Base-by-base conservation (phyloP, 2,113 vertebrate species). In the Cyanoramphus novaezelandiae region DNA sequence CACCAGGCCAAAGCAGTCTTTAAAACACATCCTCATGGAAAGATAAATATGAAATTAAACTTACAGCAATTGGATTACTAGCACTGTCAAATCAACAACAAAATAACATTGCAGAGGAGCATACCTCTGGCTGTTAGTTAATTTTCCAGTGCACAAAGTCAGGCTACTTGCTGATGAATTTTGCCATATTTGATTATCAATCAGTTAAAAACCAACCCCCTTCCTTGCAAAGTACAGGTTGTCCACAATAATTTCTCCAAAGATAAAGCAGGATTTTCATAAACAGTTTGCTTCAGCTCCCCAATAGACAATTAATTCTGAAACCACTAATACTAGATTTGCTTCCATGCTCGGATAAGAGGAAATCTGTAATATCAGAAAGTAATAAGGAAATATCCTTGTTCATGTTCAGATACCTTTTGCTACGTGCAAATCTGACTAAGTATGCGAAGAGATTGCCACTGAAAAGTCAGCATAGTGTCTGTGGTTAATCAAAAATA, bases 401-500 rank as follows among this genome's bases (percentile, higher is more conserved):
- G 2, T 67, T 92, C 0, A 0, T 78, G 89, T 71, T 31, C 71
- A 88, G 84, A 29, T 41, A 49, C 10, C 47, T 52, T 44, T 64
- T 68, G 52, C 70, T 76, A 64, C 31, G 9, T 82, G 85, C 71
- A 93, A 83, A 88, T 80, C 13, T 11, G 11, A 41, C 24, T 69
- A 72, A 88, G 46, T 17, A 37, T 10, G 79, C 1, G 2, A 65
- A 82, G 60, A 62, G 28, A 52, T 52, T 79, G 70, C 43, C 3
- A 0, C 70, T 57, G 82, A 86, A 87, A 69, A 95, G 47, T 55
- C 90, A 90, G 47, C 63, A 69, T 21, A 82, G 72, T 65, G 39
- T 57, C 85, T 95, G 59, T 85, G 86, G 79, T 49, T 74, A 79
- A 95, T 93, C 44, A 92, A 72, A 91, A 95, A 77, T 24, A 90